Evolutionary conservation across 1,140 invertebrate genomes (phyloP).

Genomic region (Ceratina japonica): DNA sequence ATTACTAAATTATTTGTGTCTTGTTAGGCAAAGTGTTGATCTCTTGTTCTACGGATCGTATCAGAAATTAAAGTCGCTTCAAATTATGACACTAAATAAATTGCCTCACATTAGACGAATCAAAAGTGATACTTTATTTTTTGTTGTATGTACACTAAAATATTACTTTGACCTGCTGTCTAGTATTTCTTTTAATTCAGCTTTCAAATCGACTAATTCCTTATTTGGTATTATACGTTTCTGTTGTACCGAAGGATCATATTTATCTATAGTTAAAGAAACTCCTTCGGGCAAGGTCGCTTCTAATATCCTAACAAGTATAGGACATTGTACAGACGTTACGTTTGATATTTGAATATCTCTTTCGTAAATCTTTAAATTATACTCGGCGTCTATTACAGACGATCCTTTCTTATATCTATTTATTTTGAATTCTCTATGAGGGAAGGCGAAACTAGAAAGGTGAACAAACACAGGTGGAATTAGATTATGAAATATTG

Average conservation of each 20-base stretch:
- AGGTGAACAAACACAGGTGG: slow-evolving; percentile 31
- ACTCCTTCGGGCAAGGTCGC: slow-evolving; percentile 88
- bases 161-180: slow-evolving; percentile 26
- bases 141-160: slow-evolving; percentile 9
- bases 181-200: slow-evolving; percentile 79
- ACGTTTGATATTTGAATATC: slow-evolving; percentile 86
- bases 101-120: slow-evolving; percentile 8
- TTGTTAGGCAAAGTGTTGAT: slow-evolving; percentile 8
- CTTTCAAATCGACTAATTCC: slow-evolving; percentile 86
- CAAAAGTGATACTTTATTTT: slow-evolving; percentile 3
- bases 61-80: neutral
- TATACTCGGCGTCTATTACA: slow-evolving; percentile 85
- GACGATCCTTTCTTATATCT: slow-evolving; percentile 85
- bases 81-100: slow-evolving; percentile 3
- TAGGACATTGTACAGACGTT: slow-evolving; percentile 79
- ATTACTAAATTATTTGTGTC: neutral
- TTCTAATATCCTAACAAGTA: slow-evolving; percentile 86
- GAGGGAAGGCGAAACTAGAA: slow-evolving; percentile 87
- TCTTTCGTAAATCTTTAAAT: slow-evolving; percentile 88
- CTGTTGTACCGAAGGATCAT: slow-evolving; percentile 81
- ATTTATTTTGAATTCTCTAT: slow-evolving; percentile 84
- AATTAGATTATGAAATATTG: slow-evolving; percentile 22
- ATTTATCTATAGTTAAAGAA: slow-evolving; percentile 82
- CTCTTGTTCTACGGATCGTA: too few relatives aligned
- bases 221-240: slow-evolving; percentile 89